phyloP scores from a whole-genome alignment of 2,797 vertebrate species.

The Paratrypauchen microcephalus region DNA sequence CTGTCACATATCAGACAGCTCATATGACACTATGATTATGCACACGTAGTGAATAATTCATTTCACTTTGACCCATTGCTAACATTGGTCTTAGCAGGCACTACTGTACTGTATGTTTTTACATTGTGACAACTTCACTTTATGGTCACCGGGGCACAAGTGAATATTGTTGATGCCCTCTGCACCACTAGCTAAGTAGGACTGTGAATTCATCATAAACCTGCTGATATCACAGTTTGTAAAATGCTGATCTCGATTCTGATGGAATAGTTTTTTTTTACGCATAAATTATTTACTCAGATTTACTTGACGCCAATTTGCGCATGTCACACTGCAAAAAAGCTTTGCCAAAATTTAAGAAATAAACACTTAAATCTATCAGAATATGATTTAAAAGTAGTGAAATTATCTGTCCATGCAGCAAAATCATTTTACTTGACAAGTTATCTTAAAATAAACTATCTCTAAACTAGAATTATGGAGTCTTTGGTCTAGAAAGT shows the following conservation, averaged over 20 bases:
- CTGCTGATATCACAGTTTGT: constrained; percentile 35
- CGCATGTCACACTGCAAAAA: no score
- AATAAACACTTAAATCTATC: no score
- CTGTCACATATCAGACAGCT: constrained; percentile 22
- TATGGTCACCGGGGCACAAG: constrained; percentile 46
- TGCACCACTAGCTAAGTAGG: constrained; percentile 28
- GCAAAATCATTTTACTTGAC: no score
- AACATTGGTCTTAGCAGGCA: constrained; percentile 40
- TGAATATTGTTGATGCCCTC: constrained; percentile 31
- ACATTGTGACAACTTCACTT: constrained; percentile 38
- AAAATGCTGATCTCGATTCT: constrained; percentile 43
- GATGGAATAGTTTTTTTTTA: constrained; percentile 7
- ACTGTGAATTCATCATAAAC: constrained; percentile 30
- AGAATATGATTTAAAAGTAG: no score
- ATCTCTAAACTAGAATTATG: no score
- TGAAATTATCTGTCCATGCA: no score
- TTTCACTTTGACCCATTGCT: constrained; percentile 64
- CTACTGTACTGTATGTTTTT: constrained; percentile 27
- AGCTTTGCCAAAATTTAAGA: no score
- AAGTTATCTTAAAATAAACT: no score
- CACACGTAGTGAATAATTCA: constrained; percentile 59
- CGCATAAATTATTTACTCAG: constrained; percentile 7
- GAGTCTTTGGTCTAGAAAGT: no score
- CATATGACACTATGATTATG: constrained; percentile 52
- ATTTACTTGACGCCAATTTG: not conserved